phyloP scores from a whole-genome alignment of 2,888 invertebrate species.

The Euproctis similis region DNA sequence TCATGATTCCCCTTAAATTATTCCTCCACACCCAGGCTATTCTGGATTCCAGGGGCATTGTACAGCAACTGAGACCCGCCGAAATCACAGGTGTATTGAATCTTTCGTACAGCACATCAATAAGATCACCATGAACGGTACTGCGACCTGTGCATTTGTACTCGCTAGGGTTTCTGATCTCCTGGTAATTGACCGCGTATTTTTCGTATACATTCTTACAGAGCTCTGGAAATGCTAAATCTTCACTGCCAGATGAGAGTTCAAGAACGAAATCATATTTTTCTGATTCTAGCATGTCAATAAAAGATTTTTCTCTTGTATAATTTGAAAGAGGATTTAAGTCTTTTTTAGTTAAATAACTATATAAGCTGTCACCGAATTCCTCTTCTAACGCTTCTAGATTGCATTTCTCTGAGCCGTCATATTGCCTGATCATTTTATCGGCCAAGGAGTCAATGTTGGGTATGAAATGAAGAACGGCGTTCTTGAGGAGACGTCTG shows the following conservation, averaged over 20 bases:
- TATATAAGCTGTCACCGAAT: conserved; percentile 80
- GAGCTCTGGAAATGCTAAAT: conserved; percentile 70
- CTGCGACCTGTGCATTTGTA: conserved; percentile 38
- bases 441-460: conserved; percentile 52
- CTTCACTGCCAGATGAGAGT: conserved; percentile 83
- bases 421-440: conserved; percentile 43
- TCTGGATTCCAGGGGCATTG: conserved; percentile 81
- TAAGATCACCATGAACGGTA: conserved; percentile 62
- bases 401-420: conserved; percentile 48
- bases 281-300: conserved; percentile 78
- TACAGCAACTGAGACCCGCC: conserved; percentile 87
- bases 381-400: conserved; percentile 65
- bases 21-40: conserved; percentile 84
- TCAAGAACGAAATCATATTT: conserved; percentile 83
- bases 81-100: conserved; percentile 81
- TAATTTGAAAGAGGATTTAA: conserved; percentile 56
- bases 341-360: conserved; percentile 52
- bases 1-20: conserved; percentile 78
- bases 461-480: conserved; percentile 88
- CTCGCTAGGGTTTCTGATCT: conserved; percentile 47
- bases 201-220: conserved; percentile 60
- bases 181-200: conserved; percentile 62
- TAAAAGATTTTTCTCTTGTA: conserved; percentile 77
- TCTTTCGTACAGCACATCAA: conserved; percentile 77
- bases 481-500: conserved; percentile 78